phyloP scores from a whole-genome alignment of 2,888 invertebrate genomes.

The Gastracanthus pulcherrimus region DNA sequence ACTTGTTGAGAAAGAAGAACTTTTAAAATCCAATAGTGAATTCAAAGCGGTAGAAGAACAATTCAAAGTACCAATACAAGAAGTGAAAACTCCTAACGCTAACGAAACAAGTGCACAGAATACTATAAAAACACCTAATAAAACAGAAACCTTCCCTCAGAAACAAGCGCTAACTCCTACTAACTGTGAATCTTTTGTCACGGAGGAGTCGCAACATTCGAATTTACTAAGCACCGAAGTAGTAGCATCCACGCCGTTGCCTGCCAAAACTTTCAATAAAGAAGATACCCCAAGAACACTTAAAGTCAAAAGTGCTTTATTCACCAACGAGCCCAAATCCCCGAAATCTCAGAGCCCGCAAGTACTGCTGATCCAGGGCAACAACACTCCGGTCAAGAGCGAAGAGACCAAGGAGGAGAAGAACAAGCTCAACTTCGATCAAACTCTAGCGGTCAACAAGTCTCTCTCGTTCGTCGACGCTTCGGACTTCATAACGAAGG shows the following conservation, averaged over 20 bases:
- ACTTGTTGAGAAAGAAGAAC: background rate
- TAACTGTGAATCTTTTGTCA: background rate
- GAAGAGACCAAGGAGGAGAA: background rate
- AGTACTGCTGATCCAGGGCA: background rate
- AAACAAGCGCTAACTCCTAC: background rate
- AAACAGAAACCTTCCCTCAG: background rate
- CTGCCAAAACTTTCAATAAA: conserved; percentile 7
- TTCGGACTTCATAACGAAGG: conserved; percentile 7
- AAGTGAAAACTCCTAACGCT: background rate
- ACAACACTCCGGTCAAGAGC: background rate
- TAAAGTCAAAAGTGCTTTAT: conserved; percentile 37
- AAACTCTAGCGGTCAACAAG: conserved; percentile 34
- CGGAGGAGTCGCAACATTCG: background rate
- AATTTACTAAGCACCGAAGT: conserved; percentile 5
- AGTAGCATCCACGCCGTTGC: conserved; percentile 48
- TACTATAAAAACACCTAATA: background rate
- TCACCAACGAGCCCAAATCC: background rate
- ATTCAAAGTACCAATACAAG: background rate
- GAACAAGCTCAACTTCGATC: conserved; percentile 34
- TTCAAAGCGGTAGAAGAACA: background rate
- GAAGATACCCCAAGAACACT: background rate
- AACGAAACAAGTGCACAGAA: background rate
- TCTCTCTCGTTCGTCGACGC: background rate
- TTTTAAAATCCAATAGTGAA: background rate
- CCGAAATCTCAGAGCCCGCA: background rate